Base-by-base conservation (phyloP, 2,797 vertebrate species). In the Myotis myotis region DNA sequence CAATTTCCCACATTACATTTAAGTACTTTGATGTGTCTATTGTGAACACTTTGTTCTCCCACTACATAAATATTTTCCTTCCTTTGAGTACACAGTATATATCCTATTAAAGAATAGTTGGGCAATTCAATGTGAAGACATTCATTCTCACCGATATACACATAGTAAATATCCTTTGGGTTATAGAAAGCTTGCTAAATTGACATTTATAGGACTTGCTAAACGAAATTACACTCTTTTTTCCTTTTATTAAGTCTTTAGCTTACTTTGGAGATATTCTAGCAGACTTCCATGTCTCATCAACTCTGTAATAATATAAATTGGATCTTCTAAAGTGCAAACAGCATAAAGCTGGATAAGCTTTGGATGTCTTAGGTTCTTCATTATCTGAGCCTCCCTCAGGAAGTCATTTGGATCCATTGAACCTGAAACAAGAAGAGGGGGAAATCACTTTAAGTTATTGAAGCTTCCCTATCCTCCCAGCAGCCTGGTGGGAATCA, bases 231-330 rank as follows among this genome's bases (percentile, higher is more conserved):
- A 74, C 88, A 85, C 75, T 47, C 79, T 92, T 79, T 70, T n/a
- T 17, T 13, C 75, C 36, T 88, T 93, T 93, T 95, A 91, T 96
- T 87, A 95, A 97, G 89, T 91, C 5, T 93, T 96, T 93, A 96
- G 81, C 99, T 99, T 99, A 99, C 99, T 99, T 97, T 99, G 98
- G 60, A 99, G 99, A 97, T 99, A 99, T 13, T 99, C 99, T 88
- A 98, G 98, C 96, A 99, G 98, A 97, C 99, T 99, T 98, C 99
- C 99, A 16, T 99, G 97, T 96, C 96, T 99, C 99, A 99, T 99
- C 97, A 99, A 98, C 98, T 99, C 99, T 0, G 99, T 99, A 98
- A 99, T 99, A 98, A 99, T 99, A 98, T 99, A 99, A 98, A 99
- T 98, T 95, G 99, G 99, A 83, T 99, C 99, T 96, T 99, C 98